These are phyloP conservation scores for Pipa parva DNA, from an alignment of 2,113 vertebrate species.

Conservation along the genomic window DNA sequence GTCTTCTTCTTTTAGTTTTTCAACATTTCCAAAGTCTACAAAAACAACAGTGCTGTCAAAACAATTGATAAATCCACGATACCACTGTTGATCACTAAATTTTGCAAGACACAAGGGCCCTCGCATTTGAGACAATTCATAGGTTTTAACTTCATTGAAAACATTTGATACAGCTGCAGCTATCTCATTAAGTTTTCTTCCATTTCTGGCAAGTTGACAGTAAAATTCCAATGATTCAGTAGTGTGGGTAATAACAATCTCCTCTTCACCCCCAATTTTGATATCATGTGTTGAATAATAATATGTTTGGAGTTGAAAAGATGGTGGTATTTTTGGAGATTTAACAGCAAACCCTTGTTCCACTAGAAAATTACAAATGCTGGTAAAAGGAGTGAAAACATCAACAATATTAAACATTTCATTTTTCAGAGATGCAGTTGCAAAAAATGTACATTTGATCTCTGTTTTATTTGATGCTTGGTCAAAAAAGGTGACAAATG, in stretches of 20 bases:
- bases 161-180: constrained; percentile 57
- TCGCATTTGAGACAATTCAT: constrained; percentile 48
- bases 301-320: constrained; percentile 73
- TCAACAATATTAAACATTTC: constrained; percentile 80
- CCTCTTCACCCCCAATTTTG: constrained; percentile 82
- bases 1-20: constrained; percentile 60
- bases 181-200: constrained; percentile 63
- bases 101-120: constrained; percentile 80
- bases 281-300: constrained; percentile 80
- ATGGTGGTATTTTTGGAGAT: constrained; percentile 52
- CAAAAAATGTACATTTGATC: constrained; percentile 85
- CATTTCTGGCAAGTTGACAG: constrained; percentile 78
- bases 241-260: constrained; percentile 69
- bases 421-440: constrained; percentile 68
- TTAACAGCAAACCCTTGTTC: constrained; percentile 59
- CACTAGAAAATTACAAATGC: constrained; percentile 68
- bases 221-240: constrained; percentile 75
- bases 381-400: constrained; percentile 85
- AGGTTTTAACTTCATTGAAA: constrained; percentile 52
- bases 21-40: constrained; percentile 88
- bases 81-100: constrained; percentile 82
- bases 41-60: constrained; percentile 69
- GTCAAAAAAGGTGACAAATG: constrained; percentile 75
- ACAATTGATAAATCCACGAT: constrained; percentile 71
- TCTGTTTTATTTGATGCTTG: constrained; percentile 52